Base-by-base conservation (phyloP, 2,113 vertebrate species). In the Axis porcinus region DNA sequence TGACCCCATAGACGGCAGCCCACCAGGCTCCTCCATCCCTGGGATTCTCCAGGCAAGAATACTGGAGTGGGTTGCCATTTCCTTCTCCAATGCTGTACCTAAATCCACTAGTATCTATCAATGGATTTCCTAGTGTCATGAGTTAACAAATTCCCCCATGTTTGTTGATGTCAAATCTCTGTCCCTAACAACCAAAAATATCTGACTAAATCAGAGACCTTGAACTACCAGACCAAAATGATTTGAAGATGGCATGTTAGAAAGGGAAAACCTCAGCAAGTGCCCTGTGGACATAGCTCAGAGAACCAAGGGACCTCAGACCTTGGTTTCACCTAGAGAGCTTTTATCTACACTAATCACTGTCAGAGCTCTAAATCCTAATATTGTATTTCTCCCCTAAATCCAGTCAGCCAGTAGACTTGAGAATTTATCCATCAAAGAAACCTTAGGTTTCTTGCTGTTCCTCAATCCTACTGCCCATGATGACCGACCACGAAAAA, bases 261-360 rank as follows among this genome's bases (percentile, higher is more conserved):
- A 74, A 3, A n/a, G n/a, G n/a, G 25, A 60, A 58, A 30, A 47
- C 5, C 11, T 52, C 40, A 27, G 19, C 4, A 91, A 86, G 19
- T 1, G 14, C 5, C 15, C 6, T 0, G 3, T 4, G 21, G 40
- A 76, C 2, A 19, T 3, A 84, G 23, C 43, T 28, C 16, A 8
- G 54, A 81, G 52, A 16, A 47, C 1, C 43, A 19, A 43, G 19
- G 7, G 16, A 21, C 3, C 30, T 45, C 36, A 50, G 9, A 6
- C 7, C 6, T 92, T 76, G 40, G 13, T 10, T 57, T 85, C 33
- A 60, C 17, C 12, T 14, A 85, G 16, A 78, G 7, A 11, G 5
- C 21, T 54, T 96, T 40, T 43, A 25, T 60, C 47, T 67, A 7
- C 21, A 43, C 30, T 28, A 82, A 45, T 82, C 23, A 58, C 13